Evolutionary conservation across 2,888 invertebrate genomes (phyloP), one percentile per base, ranked within the genome.

Genomic region (Hedychridium roseum): DNA sequence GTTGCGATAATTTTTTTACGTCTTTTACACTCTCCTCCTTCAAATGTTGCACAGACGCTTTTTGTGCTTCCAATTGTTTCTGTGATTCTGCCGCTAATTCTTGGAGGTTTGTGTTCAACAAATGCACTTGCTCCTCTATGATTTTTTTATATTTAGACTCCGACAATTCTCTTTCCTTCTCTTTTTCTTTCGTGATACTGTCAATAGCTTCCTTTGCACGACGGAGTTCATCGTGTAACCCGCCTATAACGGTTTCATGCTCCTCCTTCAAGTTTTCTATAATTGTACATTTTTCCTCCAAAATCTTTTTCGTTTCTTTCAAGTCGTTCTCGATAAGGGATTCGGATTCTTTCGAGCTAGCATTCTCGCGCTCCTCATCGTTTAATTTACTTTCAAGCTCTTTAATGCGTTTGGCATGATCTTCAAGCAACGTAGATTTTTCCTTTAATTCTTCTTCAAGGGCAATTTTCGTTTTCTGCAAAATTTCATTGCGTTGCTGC

Each of bases 81-180:
- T 55, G 50, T 2, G 56, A 55, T 39, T 72, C 68, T 1, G 31
- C 35, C 12, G 62, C 64, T 2, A 74, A 38, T 41, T 66, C 66
- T 15, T 67, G 52, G 1, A 49, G 30, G 30, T 68, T 66, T n/a
- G 28, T n/a, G 43, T 69, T 66, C 1, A 72, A 45, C 6, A 64
- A 43, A 66, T 82, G 82, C 61, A 84, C 83, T 64, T 83, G 82
- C 63, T 84, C 83, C 51, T 82, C 81, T 31, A 84, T 74, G 2
- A 80, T 80, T 66, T 82, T 80, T 55, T 82, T 81, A 59, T 79
- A 82, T 64, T 84, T 82, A 54, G 71, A 77, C 9, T 81, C 73
- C 11, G 83, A 68, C 66, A 80, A 80, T 57, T 82, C 80, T 17
- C 80, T 80, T 11, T 82, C 80, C 42, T 61, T 77, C 9, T 71